Conservation (phyloP, 2,797 vertebrate species). For the Anguilla obscura region DNA sequence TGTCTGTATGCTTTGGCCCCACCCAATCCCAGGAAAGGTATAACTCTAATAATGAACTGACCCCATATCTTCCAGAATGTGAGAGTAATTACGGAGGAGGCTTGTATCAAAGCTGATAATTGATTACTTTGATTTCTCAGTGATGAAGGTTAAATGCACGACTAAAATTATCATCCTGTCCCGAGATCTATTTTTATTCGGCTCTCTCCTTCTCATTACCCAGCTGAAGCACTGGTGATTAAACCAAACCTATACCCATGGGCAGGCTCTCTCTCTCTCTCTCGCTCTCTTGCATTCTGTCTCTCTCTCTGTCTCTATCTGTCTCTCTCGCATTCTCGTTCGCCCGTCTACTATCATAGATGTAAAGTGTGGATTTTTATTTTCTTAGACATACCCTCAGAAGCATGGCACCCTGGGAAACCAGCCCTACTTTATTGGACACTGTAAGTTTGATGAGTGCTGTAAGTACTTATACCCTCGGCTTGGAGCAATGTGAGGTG, state of each 20-base stretch:
- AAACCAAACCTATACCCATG: constrained; percentile 48
- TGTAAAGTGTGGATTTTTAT: too few relatives aligned
- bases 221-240: constrained; percentile 63
- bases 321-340: too few relatives aligned
- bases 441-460: too few relatives aligned
- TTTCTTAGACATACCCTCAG: too few relatives aligned
- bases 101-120: constrained; percentile 58
- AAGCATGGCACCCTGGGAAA: too few relatives aligned
- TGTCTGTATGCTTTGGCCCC: not conserved
- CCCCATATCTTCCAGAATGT: not conserved
- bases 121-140: constrained; percentile 66
- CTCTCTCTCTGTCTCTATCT: constrained; percentile 39
- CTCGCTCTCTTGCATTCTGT: constrained; percentile 33
- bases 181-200: constrained; percentile 64
- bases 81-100: constrained; percentile 62
- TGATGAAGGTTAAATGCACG: constrained; percentile 69
- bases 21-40: not conserved
- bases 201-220: constrained; percentile 58
- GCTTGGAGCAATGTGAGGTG: too few relatives aligned
- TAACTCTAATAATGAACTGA: not conserved
- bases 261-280: constrained; percentile 29
- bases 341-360: too few relatives aligned
- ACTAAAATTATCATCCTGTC: constrained; percentile 71
- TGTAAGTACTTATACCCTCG: too few relatives aligned
- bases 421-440: too few relatives aligned